A percentile compares a stretch with the other conserved stretches of the same genome.
Evolutionary conservation across 2,797 vertebrate genomes (phyloP).

Genomic region (Eulemur coronatus): DNA sequence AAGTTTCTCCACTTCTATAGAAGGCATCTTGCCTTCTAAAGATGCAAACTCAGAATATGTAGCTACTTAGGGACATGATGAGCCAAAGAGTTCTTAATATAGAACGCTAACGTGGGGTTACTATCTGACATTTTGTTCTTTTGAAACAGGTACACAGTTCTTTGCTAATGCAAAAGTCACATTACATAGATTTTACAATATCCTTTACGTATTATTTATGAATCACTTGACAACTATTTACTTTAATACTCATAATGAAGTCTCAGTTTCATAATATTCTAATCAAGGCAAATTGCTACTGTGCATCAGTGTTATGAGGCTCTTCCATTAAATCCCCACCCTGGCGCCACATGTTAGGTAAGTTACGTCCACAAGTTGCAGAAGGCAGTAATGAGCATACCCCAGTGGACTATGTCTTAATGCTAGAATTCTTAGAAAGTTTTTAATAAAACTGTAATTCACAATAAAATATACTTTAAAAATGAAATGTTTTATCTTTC

Average conservation of each 20-base stretch:
- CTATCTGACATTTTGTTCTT: not conserved
- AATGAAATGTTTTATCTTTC: slow-evolving; percentile 7
- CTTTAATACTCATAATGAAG: not conserved
- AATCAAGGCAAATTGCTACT: slow-evolving; percentile 8
- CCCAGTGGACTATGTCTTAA: not conserved
- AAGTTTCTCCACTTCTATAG: not conserved
- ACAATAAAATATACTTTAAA: not conserved
- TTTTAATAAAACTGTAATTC: not conserved
- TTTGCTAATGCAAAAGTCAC: not conserved
- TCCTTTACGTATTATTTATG: not conserved
- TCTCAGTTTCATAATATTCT: slow-evolving; percentile 47
- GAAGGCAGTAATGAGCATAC: not conserved
- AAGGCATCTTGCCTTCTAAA: slow-evolving; percentile 23
- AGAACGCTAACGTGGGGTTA: not conserved
- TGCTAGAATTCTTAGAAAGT: not conserved
- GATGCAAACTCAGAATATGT: not conserved
- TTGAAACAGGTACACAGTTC: not conserved
- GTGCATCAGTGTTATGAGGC: not conserved
- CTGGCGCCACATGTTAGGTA: not conserved
- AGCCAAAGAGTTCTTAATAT: not conserved
- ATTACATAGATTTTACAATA: not conserved
- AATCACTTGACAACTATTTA: slow-evolving; percentile 40
- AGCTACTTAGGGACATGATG: not conserved
- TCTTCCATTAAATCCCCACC: not conserved
- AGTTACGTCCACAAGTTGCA: not conserved